A percentile compares a stretch with the other conserved stretches of the same genome.
Evolutionary conservation across 1,140 invertebrate genomes (phyloP).

Genomic region (Laupala kohalensis): DNA sequence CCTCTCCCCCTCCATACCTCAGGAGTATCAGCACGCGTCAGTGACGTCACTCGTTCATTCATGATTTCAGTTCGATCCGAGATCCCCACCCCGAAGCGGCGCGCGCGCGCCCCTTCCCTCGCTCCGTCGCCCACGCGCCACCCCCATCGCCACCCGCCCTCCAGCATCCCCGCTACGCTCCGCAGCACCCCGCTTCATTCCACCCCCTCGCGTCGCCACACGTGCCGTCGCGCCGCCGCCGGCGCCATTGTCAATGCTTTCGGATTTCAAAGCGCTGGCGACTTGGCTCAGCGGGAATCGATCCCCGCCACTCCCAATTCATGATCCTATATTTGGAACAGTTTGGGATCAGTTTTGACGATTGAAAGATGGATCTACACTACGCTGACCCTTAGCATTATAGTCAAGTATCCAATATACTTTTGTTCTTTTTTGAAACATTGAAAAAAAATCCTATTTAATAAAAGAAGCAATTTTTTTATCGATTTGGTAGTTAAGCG

Average conservation of each 20-base stretch:
- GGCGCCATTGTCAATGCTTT: constrained; percentile 4
- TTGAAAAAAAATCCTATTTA: no score
- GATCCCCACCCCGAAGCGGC: background rate
- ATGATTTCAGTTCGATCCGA: constrained; percentile 7
- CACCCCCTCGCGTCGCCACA: background rate
- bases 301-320: no score
- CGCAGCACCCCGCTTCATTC: no score
- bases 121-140: background rate
- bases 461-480: no score
- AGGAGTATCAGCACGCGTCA: background rate
- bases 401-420: no score
- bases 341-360: no score
- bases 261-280: background rate
- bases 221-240: background rate
- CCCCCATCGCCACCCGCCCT: background rate
- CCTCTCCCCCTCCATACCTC: background rate
- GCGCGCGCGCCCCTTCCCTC: background rate
- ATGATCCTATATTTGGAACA: no score
- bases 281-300: background rate
- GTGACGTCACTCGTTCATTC: constrained; percentile 13
- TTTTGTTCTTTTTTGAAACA: no score
- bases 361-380: no score
- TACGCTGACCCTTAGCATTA: no score
- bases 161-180: background rate
- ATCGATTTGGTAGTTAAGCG: no score